A percentile compares a stretch with the other conserved stretches of the same genome.
phyloP scores from a whole-genome alignment of 1,140 invertebrate genomes.

The Anastrepha ludens region DNA sequence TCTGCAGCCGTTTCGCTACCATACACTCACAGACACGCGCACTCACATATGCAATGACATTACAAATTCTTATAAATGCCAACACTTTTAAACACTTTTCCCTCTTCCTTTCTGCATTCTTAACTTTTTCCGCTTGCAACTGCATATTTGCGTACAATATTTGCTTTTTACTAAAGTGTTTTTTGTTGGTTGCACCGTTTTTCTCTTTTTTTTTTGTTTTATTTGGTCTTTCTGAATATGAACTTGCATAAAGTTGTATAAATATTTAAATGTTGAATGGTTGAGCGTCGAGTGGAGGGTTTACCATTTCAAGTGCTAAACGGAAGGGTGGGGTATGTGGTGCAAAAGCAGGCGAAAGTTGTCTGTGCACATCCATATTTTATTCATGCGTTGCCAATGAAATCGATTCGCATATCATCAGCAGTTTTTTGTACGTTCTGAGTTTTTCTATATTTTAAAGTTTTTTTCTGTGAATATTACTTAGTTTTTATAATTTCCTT shows the following conservation, averaged over 20 bases:
- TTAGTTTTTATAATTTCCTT: not conserved
- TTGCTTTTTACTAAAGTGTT: not conserved
- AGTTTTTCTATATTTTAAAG: not conserved
- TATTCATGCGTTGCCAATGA: conserved; percentile 53
- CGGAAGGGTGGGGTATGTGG: not conserved
- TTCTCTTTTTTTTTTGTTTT: not conserved
- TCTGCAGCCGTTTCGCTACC: not conserved
- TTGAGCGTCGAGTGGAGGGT: not conserved
- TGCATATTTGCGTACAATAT: conserved; percentile 38
- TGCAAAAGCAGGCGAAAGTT: conserved; percentile 30
- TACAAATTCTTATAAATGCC: conserved; percentile 25
- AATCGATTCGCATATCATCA: conserved; percentile 50
- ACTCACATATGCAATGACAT: not conserved
- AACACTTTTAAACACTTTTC: conserved; percentile 7
- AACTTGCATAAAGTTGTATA: conserved; percentile 40
- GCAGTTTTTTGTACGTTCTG: not conserved
- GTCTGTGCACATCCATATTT: conserved; percentile 25
- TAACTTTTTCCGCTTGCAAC: conserved; percentile 33
- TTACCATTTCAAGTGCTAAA: not conserved
- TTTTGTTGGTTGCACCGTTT: not conserved
- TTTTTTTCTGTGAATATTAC: not conserved
- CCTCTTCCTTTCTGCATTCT: conserved; percentile 8
- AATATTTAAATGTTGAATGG: conserved; percentile 43
- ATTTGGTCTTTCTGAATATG: not conserved
- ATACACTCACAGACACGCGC: not conserved